Percentiles rank a stretch among this genome's conserved stretches.
Conservation (phyloP, 1,140 invertebrate species). For the Pseudomyrmex cubaensis region DNA sequence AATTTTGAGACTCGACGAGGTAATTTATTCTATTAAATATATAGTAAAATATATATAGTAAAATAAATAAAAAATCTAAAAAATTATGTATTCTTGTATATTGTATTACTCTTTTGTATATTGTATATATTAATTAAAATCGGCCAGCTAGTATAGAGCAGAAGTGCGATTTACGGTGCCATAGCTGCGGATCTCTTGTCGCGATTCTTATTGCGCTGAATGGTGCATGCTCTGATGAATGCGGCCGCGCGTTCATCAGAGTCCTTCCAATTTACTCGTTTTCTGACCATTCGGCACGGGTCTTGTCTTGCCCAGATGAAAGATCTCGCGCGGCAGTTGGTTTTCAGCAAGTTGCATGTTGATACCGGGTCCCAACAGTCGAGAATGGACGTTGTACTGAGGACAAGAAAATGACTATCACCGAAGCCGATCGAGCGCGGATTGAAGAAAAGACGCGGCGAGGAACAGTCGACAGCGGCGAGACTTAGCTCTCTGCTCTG, state of each 20-base stretch:
- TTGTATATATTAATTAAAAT: conserved; percentile 62
- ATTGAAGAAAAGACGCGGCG: conserved; percentile 92
- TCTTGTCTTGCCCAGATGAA: conserved; percentile 90
- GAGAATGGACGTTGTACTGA: conserved; percentile 94
- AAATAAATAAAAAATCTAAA: conserved; percentile 64
- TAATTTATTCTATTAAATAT: conserved; percentile 26
- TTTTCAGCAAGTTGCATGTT: conserved; percentile 94
- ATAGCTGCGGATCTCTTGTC: conserved; percentile 92
- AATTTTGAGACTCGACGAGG: conserved; percentile 41
- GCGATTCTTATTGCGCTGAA: conserved; percentile 93
- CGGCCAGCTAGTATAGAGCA: conserved; percentile 66
- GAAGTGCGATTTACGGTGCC: conserved; percentile 78
- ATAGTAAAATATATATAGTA: no score
- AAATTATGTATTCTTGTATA: conserved; percentile 21
- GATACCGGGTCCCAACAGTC: conserved; percentile 92
- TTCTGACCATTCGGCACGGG: conserved; percentile 86
- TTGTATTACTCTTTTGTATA: background rate
- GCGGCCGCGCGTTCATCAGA: conserved; percentile 87
- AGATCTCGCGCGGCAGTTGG: conserved; percentile 91
- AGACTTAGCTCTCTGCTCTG: conserved; percentile 91
- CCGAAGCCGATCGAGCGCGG: conserved; percentile 93
- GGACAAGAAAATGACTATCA: conserved; percentile 91
- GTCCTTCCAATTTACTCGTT: conserved; percentile 90
- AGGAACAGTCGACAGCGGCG: conserved; percentile 93
- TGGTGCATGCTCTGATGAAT: conserved; percentile 93